Evolutionary conservation across 1,140 invertebrate genomes (phyloP).

Genomic region (Drosophila tropicalis): DNA sequence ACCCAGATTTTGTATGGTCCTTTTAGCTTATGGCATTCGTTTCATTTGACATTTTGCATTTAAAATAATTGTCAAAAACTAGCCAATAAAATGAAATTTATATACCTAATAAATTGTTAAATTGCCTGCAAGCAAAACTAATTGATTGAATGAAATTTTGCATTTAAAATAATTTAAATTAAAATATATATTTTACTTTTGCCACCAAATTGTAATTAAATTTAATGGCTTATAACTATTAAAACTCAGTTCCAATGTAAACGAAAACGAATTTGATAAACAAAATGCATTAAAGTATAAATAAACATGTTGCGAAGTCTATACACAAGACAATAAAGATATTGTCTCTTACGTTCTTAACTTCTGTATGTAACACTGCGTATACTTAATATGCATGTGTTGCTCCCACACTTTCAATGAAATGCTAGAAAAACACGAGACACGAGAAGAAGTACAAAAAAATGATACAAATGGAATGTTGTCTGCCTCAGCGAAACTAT

Average conservation of each 20-base stretch:
- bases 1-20: constrained; percentile 26
- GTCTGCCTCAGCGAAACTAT: background rate
- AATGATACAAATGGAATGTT: background rate
- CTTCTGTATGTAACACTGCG: background rate
- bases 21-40: background rate
- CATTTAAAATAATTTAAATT: background rate
- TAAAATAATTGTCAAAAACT: background rate
- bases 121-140: background rate
- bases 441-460: background rate
- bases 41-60: constrained; percentile 11
- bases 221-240: too few relatives aligned
- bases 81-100: constrained; percentile 3
- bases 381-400: constrained; percentile 5
- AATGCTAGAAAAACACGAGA: background rate
- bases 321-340: background rate
- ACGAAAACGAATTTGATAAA: background rate
- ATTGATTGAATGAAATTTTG: background rate
- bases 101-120: background rate
- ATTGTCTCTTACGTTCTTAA: background rate
- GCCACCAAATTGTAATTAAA: background rate
- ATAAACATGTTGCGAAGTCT: background rate
- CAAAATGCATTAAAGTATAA: background rate
- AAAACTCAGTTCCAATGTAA: too few relatives aligned
- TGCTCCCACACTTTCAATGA: background rate
- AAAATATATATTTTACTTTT: background rate